These are phyloP conservation scores for Crypturellus tataupa DNA, from an alignment of 2,797 vertebrate species.

Conservation along the genomic window DNA sequence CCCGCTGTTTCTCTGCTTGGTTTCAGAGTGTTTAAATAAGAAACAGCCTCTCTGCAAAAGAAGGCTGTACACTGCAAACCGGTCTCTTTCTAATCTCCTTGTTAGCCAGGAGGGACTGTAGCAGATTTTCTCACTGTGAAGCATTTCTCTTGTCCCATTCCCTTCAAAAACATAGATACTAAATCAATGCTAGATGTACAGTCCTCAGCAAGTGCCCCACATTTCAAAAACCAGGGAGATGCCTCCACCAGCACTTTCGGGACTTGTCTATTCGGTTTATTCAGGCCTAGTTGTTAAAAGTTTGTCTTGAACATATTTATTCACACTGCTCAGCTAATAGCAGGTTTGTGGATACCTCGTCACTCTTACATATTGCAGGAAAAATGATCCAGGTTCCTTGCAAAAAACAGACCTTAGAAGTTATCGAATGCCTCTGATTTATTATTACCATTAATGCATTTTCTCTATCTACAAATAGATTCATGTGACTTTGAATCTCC, in stretches of 20 bases:
- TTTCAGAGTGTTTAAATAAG: not conserved
- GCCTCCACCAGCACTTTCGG: not conserved
- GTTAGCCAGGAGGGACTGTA: not conserved
- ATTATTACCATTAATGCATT: not conserved
- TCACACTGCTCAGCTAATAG: not conserved
- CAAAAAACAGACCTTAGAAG: not conserved
- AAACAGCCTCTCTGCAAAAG: not conserved
- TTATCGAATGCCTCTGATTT: not conserved
- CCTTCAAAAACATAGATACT: not conserved
- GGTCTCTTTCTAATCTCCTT: not conserved
- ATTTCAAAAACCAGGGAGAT: not conserved
- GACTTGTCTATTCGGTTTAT: not conserved
- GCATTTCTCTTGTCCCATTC: not conserved
- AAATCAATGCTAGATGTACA: not conserved
- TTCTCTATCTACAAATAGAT: conserved; percentile 1
- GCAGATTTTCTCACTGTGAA: not conserved
- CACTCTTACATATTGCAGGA: not conserved
- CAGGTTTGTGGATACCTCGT: not conserved
- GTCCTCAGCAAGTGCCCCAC: not conserved
- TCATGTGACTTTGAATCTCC: not conserved
- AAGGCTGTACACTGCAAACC: not conserved
- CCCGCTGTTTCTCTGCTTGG: not conserved
- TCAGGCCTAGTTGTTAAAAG: not conserved
- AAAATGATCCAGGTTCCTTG: not conserved
- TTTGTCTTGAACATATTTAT: not conserved